These are phyloP conservation scores for Zaprionus nigranus DNA, from an alignment of 1,140 invertebrate species.

Conservation along the genomic window DNA sequence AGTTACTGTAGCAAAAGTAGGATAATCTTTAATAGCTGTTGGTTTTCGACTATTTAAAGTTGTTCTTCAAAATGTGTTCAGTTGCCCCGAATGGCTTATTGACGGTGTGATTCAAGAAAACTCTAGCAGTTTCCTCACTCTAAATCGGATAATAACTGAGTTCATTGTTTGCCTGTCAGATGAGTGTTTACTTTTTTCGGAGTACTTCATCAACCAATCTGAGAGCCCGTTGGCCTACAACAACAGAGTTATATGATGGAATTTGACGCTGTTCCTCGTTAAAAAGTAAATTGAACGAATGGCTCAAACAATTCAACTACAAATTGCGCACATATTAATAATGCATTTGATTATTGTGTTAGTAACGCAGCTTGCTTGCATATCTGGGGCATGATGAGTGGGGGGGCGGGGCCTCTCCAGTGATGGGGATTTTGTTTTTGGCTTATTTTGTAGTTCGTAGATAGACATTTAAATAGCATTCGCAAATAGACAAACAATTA, in stretches of 20 bases:
- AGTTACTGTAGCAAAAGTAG: not conserved
- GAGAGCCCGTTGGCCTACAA: too few relatives aligned
- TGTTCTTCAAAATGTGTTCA: too few relatives aligned
- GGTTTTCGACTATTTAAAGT: not conserved
- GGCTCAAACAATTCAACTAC: not conserved
- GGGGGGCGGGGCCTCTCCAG: not conserved
- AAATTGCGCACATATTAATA: slow-evolving; percentile 1
- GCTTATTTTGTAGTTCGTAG: slow-evolving; percentile 46
- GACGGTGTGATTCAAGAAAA: too few relatives aligned
- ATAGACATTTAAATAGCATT: slow-evolving; percentile 61
- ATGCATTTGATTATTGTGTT: slow-evolving; percentile 9
- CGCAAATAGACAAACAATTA: slow-evolving; percentile 78
- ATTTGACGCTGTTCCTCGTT: not conserved
- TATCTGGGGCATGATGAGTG: not conserved
- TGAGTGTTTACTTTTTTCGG: too few relatives aligned
- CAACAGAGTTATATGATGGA: too few relatives aligned
- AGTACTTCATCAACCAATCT: too few relatives aligned
- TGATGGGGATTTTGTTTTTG: slow-evolving; percentile 3
- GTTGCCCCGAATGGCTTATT: too few relatives aligned
- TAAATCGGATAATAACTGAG: not conserved
- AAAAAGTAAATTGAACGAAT: not conserved
- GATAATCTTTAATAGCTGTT: not conserved
- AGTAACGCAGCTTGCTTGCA: not conserved
- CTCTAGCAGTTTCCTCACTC: too few relatives aligned
- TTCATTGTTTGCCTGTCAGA: not conserved